Evolutionary conservation across 1,140 invertebrate species (phyloP), one percentile per base, ranked within the genome.

Genomic region (Hylaeus anthracinus): DNA sequence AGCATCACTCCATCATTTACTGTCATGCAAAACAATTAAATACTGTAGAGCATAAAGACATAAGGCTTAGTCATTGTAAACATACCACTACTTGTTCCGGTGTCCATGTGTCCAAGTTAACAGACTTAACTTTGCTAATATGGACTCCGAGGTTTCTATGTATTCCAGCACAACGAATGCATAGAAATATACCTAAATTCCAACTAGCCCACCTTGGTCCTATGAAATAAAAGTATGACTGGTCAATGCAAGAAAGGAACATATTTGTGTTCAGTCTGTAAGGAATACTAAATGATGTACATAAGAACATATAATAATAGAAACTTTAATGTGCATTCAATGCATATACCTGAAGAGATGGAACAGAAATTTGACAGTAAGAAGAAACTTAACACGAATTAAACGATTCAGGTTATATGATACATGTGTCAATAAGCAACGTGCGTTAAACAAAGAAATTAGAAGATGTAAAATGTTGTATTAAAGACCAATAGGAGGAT

Each of bases 161-260:
- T 88, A 99, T 99, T 37, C 99, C 98, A 41, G 98, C 98, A 94
- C 98, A 99, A 72, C 98, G 95, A 89, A 99, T 99, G 93, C 99
- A 99, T 8, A 99, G 94, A 92, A 99, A 99, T 89, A 99, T 97
- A 39, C 99, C 99, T 74, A 99, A 93, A 94, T 99, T 99, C 98
- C 98, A 99, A 84, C 98, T 99, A 61, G 98, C 98, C 99, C 99
- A 99, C 94, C 98, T 95, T 81, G 99, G 99, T 92, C 98, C 98
- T 99, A 84, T 39, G 92, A 90, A 86, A 88, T n/a, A 79, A 79
- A 79, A n/a, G 41, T 48, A 55, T 1, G 26, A 26, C 56, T 72
- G 41, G 1, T 51, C 14, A 1, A 15, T 14, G 53, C 4, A 60
- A 60, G 43, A 26, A 72, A 67, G 37, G 5, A 78, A 63, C 41